Evolutionary conservation across 2,888 invertebrate species (phyloP), one percentile per base, ranked within the genome.

Genomic region (Tetanocera ferruginea): DNA sequence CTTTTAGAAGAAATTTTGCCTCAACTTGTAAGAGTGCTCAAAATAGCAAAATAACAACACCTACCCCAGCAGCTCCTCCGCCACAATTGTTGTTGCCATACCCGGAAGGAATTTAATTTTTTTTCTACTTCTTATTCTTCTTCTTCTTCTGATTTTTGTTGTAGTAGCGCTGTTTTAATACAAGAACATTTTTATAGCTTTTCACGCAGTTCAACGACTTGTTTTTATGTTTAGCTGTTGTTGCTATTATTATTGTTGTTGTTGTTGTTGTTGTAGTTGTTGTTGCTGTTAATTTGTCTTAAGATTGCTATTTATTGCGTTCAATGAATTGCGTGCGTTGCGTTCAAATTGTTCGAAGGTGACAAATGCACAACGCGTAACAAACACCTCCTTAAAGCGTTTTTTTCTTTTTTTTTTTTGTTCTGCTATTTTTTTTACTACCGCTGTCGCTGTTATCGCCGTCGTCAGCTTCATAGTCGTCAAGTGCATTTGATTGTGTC

Each of bases 301-400:
- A 43, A 60, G 57, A 60, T 60, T 72, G 57, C 51, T 37, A 51
- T 75, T 75, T 75, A 75, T 66, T 66, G 64, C 66, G 64, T 64
- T 72, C 14, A 75, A 75, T 75, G 64, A 75, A 75, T 74, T 74
- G 64, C 64, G 74, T 64, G 74, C 51, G 66, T 23, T 64, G 74
- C 74, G 23, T 75, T 28, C 71, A 51, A 69, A 69, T 69, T 17
- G 14, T 43, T 57, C 34, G 37, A 57, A 72, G 60, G 57, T 72
- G 72, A 72, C 72, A 60, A 72, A 71, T 49, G 55, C 55, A 19
- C 23, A 37, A 14, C 28, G 28, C 62, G 66, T 66, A 28, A n/a
- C n/a, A 8, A 66, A 66, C n/a, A 31, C 37, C 31, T 66, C n/a
- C 34, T 17, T 1, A 34, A 37, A 8, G 34, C 9, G 34, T 34